A percentile compares a stretch with the other conserved stretches of the same genome.
These are phyloP conservation scores for Drosophila longiperda DNA, from an alignment of 2,888 invertebrate species.

Conservation along the genomic window DNA sequence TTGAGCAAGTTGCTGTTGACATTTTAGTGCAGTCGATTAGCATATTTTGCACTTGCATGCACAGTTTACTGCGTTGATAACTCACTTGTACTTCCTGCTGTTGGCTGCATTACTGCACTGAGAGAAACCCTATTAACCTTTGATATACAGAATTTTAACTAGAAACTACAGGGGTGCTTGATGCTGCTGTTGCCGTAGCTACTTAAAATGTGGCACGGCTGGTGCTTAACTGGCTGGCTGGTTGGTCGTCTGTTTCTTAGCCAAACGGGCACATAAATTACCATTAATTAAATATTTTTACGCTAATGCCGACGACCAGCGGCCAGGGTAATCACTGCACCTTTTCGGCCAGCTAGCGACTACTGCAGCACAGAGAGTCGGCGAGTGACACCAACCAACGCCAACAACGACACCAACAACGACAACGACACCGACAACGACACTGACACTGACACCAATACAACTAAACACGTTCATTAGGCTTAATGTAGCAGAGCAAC, in stretches of 20 bases:
- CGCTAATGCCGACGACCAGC: slow-evolving; percentile 69
- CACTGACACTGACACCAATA: slow-evolving; percentile 55
- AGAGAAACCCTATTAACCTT: slow-evolving; percentile 73
- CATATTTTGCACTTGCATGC: slow-evolving; percentile 36
- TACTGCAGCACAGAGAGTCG: slow-evolving; percentile 36
- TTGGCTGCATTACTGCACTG: slow-evolving; percentile 23
- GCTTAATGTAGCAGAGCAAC: slow-evolving; percentile 68
- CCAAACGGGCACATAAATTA: slow-evolving; percentile 83
- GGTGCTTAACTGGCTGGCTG: neutral
- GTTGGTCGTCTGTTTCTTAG: slow-evolving; percentile 32
- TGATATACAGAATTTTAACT: slow-evolving; percentile 70
- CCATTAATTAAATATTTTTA: slow-evolving; percentile 84
- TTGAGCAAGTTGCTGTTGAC: slow-evolving; percentile 47
- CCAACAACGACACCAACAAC: slow-evolving; percentile 34
- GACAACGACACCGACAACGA: slow-evolving; percentile 21
- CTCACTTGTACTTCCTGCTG: slow-evolving; percentile 64
- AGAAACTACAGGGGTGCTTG: slow-evolving; percentile 65
- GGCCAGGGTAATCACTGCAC: slow-evolving; percentile 70
- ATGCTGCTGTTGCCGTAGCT: slow-evolving; percentile 8
- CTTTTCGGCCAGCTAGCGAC: slow-evolving; percentile 57
- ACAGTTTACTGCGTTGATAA: slow-evolving; percentile 30
- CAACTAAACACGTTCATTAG: slow-evolving; percentile 76
- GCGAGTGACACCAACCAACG: slow-evolving; percentile 69
- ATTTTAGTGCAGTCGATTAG: slow-evolving; percentile 51
- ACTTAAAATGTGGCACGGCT: slow-evolving; percentile 7